These are phyloP conservation scores for Hirtodrosophila cameraria DNA, from an alignment of 2,888 invertebrate species.

Conservation along the genomic window DNA sequence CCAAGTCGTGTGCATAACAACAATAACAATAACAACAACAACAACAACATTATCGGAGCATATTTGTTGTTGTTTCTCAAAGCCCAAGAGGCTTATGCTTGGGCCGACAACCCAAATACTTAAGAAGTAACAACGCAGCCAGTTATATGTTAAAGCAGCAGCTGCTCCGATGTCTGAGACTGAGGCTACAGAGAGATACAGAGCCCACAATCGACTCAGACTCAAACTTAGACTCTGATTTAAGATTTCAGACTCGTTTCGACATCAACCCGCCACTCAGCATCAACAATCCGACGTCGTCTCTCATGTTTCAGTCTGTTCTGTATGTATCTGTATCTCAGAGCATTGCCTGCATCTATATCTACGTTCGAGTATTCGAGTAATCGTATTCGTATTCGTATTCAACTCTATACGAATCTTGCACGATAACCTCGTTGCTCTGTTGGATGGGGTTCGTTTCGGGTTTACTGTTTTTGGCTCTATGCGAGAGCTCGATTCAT, in stretches of 20 bases:
- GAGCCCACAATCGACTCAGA: no score
- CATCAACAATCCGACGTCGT: conserved; percentile 11
- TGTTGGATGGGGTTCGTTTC: conserved; percentile 31
- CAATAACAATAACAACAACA: conserved; percentile 19
- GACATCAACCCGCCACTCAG: conserved; percentile 39
- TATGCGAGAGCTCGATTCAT: conserved; percentile 55
- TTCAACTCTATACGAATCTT: no score
- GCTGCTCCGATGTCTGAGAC: conserved; percentile 42
- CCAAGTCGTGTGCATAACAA: conserved; percentile 44
- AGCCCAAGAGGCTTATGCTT: conserved; percentile 71
- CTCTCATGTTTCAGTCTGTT: conserved; percentile 36
- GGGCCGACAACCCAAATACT: conserved; percentile 68
- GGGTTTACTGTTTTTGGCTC: conserved; percentile 63
- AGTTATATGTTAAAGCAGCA: conserved; percentile 37
- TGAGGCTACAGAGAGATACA: conserved; percentile 43
- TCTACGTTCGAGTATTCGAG: conserved; percentile 40
- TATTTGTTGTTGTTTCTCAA: conserved; percentile 21
- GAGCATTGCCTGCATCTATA: conserved; percentile 36
- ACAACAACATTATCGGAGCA: conserved; percentile 11
- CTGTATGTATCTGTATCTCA: conserved; percentile 49
- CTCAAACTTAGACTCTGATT: conserved; percentile 9
- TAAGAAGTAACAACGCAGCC: conserved; percentile 48
- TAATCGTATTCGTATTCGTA: conserved; percentile 46
- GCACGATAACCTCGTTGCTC: conserved; percentile 54
- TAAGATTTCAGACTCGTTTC: conserved; percentile 49